Evolutionary conservation across 2,888 invertebrate genomes (phyloP).

Genomic region (Athrips mouffetella): DNA sequence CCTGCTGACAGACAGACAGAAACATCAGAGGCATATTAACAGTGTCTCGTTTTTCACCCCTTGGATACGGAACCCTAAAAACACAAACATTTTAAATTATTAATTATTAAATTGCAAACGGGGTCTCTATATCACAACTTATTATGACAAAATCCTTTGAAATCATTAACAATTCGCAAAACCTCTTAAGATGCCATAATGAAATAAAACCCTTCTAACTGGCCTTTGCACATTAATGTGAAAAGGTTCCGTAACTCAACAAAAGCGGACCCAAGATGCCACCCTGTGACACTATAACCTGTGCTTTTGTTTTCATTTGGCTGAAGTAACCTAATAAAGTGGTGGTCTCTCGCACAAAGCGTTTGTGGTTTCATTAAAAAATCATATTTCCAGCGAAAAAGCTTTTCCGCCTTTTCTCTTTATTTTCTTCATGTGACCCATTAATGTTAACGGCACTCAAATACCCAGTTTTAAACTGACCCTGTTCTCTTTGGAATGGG

Average conservation of each 20-base stretch:
- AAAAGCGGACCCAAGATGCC: constrained; percentile 17
- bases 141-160: too few species aligned
- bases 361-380: constrained; percentile 65
- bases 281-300: constrained; percentile 33
- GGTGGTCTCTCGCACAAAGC: constrained; percentile 57
- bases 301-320: constrained; percentile 66
- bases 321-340: constrained; percentile 66
- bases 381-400: constrained; percentile 52
- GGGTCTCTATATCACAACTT: too few species aligned
- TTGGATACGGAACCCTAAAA: too few species aligned
- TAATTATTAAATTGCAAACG: too few species aligned
- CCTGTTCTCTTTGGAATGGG: too few species aligned
- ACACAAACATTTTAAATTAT: too few species aligned
- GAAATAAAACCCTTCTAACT: constrained; percentile 14
- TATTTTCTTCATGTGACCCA: constrained; percentile 30
- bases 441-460: constrained; percentile 9
- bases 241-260: background rate
- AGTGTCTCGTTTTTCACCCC: too few species aligned
- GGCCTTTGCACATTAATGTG: constrained; percentile 7
- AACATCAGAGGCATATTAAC: too few species aligned
- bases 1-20: too few species aligned
- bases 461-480: too few species aligned
- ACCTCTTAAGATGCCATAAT: constrained; percentile 15
- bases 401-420: constrained; percentile 44
- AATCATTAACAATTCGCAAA: background rate